Base-by-base conservation (phyloP, 2,113 vertebrate genomes). In the Ptychochromis oligacanthus region DNA sequence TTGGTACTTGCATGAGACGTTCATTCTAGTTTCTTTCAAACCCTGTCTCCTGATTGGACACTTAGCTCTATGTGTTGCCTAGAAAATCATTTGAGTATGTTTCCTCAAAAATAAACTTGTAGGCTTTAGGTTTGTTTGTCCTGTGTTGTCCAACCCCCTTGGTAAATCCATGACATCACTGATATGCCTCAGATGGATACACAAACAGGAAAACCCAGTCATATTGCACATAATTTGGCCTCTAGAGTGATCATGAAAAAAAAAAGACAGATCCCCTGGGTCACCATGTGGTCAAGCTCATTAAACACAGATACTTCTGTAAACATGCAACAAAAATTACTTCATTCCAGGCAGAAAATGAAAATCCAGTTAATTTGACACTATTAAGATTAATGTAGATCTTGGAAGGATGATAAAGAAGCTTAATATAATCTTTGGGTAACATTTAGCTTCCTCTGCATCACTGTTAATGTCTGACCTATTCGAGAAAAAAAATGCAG, bases 381-480 rank as follows among this genome's bases (percentile, higher is more conserved):
- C 10, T 5, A 6, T 64, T 58, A 43, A 78, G 34, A n/a, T 54
- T 18, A 54, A 54, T 72, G 46, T 54, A 72, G 46, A 72, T 52
- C 20, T 72, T 54, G 26, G 67, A 52, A 0, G 0, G 11, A 72
- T 28, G 15, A 70, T 49, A 49, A 52, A 54, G 6, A 65, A 46
- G 10, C 2, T 52, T 18, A 55, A 34, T 40, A 5, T 85, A 31
- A 15, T 56, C 7, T 59, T 43, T 60, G 11, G n/a, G 52, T 85
- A 74, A 79, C 75, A 74, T 80, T 22, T 31, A 57, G 36, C 17
- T 78, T 58, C 28, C 31, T 62, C 18, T 58, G 12, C 10, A 72
- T 52, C 31, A 67, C 31, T 18, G n/a, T 34, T 79, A 77, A 57
- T 58, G 65, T 62, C 52, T 89, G 87, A 85, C 87, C 82, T 62